phyloP scores from a whole-genome alignment of 2,113 vertebrate species.

The Lepus europaeus region DNA sequence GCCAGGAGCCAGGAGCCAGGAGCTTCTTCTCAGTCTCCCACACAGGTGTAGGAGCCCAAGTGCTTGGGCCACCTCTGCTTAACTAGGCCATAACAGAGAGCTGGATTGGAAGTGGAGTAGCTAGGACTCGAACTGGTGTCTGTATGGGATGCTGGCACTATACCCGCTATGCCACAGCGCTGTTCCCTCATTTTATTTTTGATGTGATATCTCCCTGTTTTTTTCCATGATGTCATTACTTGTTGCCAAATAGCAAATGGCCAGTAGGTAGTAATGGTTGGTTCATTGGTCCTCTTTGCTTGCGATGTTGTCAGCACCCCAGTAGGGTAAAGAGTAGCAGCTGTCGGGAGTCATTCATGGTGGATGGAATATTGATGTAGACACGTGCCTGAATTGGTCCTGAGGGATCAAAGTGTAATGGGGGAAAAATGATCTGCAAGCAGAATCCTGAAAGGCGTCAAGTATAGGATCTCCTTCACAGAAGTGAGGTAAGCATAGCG shows the following conservation, averaged over 20 bases:
- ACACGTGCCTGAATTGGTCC: background rate
- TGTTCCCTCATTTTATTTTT: background rate
- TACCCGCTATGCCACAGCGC: too few species aligned
- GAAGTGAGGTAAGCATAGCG: background rate
- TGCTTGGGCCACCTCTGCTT: too few species aligned
- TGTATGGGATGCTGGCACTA: too few species aligned
- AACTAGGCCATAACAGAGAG: too few species aligned
- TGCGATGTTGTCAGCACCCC: background rate
- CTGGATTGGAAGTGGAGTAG: too few species aligned
- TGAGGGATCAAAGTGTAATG: background rate
- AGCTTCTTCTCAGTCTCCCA: too few species aligned
- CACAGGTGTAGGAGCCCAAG: too few species aligned
- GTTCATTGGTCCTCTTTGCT: background rate
- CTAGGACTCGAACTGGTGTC: too few species aligned
- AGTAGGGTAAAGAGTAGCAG: background rate
- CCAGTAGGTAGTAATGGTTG: background rate
- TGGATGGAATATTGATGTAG: background rate
- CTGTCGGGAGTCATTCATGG: background rate
- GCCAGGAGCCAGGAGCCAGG: too few species aligned
- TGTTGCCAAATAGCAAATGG: slow-evolving; percentile 19
- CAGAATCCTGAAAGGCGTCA: background rate
- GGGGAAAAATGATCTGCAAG: background rate
- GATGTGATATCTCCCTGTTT: background rate
- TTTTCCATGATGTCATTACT: slow-evolving; percentile 1
- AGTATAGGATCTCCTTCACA: background rate